Base-by-base conservation (phyloP, 2,888 invertebrate genomes). In the Drosophila rellima region DNA sequence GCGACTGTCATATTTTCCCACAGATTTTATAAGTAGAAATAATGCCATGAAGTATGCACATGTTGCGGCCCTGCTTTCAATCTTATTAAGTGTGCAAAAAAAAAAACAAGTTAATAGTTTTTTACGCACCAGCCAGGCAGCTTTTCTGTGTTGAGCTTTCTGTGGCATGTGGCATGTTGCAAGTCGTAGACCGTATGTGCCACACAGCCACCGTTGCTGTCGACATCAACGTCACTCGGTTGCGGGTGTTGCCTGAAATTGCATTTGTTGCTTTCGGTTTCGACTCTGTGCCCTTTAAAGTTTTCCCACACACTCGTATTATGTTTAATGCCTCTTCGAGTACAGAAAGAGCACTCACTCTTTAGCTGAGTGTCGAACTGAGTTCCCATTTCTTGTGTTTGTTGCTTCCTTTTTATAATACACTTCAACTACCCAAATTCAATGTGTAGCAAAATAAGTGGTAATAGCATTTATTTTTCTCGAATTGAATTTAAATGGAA, bases 61-160 rank as follows among this genome's bases (percentile, higher is more conserved):
- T 39, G 54, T 33, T 33, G 18, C 33, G 40, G 23, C 13, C n/a
- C 33, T 50, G 62, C 69, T 55, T 51, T 63, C 61, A 59, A 73
- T 63, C 20, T 40, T 54, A 55, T 35, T 48, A 26, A 55, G 59
- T 33, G 48, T 40, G 48, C 66, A 54, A 44, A 48, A 60, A 44
- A 48, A 60, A 54, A 75, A 73, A 72, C 67, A 80, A 80, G 82
- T 80, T 75, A 79, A 80, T 82, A 85, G 74, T 78, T 85, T 79
- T 82, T 75, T 70, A 75, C 68, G 69, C 68, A 78, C 57, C 70
- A 79, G 60, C 35, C 48, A 26, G 15, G 37, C 80, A 84, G 85
- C 79, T 84, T 81, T 68, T 78, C 60, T 62, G 50, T 70, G 80
- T 82, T 65, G 35, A 60, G 71, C 68, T 69, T 83, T 74, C 5